A percentile compares a stretch with the other conserved stretches of the same genome.
Conservation (phyloP, 1,140 invertebrate species). For the Liolophura sinensis region DNA sequence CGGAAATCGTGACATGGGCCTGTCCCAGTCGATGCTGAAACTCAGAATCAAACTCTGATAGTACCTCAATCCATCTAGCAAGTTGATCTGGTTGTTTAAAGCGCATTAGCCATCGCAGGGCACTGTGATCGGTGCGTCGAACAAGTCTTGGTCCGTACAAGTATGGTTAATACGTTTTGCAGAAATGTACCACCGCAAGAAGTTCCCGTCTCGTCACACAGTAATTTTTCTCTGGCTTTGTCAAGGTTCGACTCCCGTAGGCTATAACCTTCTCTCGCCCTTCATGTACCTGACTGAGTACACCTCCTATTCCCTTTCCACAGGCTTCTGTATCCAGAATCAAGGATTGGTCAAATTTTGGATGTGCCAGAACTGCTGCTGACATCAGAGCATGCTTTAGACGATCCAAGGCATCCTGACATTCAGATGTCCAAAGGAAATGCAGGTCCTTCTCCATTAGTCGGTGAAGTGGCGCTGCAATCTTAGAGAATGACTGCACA, state of each 20-base stretch:
- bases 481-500: constrained; percentile 49
- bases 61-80: constrained; percentile 5
- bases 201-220: constrained; percentile 32
- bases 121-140: constrained; percentile 8
- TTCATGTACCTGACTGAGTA: constrained; percentile 30
- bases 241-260: constrained; percentile 19
- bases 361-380: constrained; percentile 24
- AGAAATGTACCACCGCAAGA: constrained; percentile 32
- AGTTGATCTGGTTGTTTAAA: constrained; percentile 9
- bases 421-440: constrained; percentile 24
- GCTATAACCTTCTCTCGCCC: constrained; percentile 22
- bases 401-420: constrained; percentile 14
- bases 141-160: constrained; percentile 13
- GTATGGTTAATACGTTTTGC: constrained; percentile 29
- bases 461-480: constrained; percentile 46
- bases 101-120: constrained; percentile 5
- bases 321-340: constrained; percentile 30
- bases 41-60: not conserved
- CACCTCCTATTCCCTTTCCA: constrained; percentile 30
- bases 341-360: constrained; percentile 8
- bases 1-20: not conserved
- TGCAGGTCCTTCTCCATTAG: constrained; percentile 17
- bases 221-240: constrained; percentile 25
- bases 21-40: not conserved
- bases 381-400: constrained; percentile 16